Conservation (phyloP, 2,888 invertebrate genomes). For the Melikaiella ostensackeni region DNA sequence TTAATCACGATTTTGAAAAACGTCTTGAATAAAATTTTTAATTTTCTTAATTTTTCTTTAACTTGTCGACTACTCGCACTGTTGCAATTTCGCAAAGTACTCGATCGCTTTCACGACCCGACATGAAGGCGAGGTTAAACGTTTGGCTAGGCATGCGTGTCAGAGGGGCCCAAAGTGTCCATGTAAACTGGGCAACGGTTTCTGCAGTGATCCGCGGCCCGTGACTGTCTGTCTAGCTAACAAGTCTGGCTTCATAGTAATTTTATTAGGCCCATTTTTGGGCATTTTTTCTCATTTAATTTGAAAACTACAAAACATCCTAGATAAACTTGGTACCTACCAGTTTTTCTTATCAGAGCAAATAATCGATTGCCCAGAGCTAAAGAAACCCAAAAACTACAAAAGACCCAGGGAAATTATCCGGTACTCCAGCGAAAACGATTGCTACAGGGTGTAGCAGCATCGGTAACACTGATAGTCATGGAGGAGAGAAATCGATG, state of each 20-base stretch:
- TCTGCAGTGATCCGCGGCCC: constrained; percentile 33
- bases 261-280: not conserved
- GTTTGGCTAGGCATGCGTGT: constrained; percentile 72
- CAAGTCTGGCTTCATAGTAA: not conserved
- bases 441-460: not conserved
- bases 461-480: constrained; percentile 12
- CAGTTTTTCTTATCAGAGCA: no score
- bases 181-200: constrained; percentile 36
- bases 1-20: not conserved
- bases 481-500: constrained; percentile 41
- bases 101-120: constrained; percentile 67
- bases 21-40: not conserved
- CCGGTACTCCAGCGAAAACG: no score
- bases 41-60: constrained; percentile 6
- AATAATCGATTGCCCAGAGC: no score
- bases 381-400: not conserved
- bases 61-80: not conserved
- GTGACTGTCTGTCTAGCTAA: not conserved
- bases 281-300: not conserved
- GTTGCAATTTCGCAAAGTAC: constrained; percentile 61
- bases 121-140: constrained; percentile 68
- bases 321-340: not conserved
- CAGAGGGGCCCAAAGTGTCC: constrained; percentile 55
- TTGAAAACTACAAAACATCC: not conserved
- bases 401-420: no score